Conservation (phyloP, 1,140 invertebrate species). For the Caenorhabditis elegans region WBcel235 BX284605.5:5878501-5879000, state of each 20-base stretch:
- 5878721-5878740: constrained; percentile 83
- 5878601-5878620: constrained; percentile 83
- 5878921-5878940: constrained; percentile 36
- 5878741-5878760: constrained; percentile 82
- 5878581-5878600: constrained; percentile 82
- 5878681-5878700: constrained; percentile 75
- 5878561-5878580: constrained; percentile 75
- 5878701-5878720: constrained; percentile 89
- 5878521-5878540: no score
- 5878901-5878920: constrained; percentile 40
- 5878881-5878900: constrained; percentile 65
- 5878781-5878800: constrained; percentile 74
- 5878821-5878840: constrained; percentile 76
- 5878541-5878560: no score
- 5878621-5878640: constrained; percentile 78
- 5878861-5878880: constrained; percentile 82
- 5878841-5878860: constrained; percentile 80
- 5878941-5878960: constrained; percentile 34
- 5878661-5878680: constrained; percentile 83
- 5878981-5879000: constrained; percentile 46
- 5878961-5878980: constrained; percentile 34
- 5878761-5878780: constrained; percentile 82
- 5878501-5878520: no score
- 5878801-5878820: constrained; percentile 76
- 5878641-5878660: constrained; percentile 79